Conservation (phyloP, 2,113 vertebrate species). For the Alouatta palliata region DNA sequence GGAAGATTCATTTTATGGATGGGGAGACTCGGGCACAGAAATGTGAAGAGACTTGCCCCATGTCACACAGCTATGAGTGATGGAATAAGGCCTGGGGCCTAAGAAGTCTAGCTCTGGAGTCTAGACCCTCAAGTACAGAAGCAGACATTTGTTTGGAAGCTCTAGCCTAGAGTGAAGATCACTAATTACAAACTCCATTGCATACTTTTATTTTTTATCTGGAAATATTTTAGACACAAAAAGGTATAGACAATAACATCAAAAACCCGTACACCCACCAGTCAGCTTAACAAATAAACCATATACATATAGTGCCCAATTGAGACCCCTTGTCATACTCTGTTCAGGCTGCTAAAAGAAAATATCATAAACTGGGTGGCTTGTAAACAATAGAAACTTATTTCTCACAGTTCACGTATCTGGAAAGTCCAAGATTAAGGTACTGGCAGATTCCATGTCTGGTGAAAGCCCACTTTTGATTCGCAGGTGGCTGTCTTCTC, state of each 20-base stretch:
- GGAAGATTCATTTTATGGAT: not conserved
- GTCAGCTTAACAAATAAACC: not conserved
- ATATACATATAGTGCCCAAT: not conserved
- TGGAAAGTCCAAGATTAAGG: no score
- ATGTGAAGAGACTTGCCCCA: not conserved
- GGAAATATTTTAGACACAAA: not conserved
- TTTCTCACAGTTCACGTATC: no score
- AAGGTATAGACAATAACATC: not conserved
- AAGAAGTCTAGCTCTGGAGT: not conserved
- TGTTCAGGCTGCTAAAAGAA: no score
- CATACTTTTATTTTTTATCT: not conserved
- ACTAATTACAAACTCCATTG: not conserved
- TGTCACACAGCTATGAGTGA: not conserved
- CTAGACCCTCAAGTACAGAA: not conserved
- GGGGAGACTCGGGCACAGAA: not conserved
- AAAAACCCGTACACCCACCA: not conserved
- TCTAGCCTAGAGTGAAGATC: not conserved
- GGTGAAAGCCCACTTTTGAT: no score
- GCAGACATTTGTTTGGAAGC: not conserved
- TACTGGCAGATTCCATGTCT: no score
- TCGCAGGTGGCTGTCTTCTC: no score
- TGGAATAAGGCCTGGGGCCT: not conserved
- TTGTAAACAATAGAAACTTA: no score
- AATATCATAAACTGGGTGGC: no score
- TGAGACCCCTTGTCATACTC: no score